Evolutionary conservation across 2,888 invertebrate genomes (phyloP).

Genomic region (Dromius quadrimaculatus): DNA sequence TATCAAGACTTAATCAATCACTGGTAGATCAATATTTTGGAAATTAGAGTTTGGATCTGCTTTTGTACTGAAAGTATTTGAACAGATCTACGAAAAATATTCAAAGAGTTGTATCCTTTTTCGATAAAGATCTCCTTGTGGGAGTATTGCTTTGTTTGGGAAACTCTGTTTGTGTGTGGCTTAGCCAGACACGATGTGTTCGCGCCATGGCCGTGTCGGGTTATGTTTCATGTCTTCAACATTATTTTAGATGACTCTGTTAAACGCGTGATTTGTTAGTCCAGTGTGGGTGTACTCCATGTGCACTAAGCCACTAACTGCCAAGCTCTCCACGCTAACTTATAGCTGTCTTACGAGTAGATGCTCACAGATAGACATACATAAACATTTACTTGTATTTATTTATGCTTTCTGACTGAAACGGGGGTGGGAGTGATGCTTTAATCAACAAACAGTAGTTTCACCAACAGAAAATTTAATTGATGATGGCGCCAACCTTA

Average conservation of each 20-base stretch:
- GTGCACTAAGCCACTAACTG: constrained; percentile 37
- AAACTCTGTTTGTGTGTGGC: neutral
- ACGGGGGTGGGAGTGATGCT: neutral
- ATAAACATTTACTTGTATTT: constrained; percentile 11
- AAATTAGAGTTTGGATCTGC: constrained; percentile 3
- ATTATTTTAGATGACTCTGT: constrained; percentile 51
- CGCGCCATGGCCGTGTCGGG: constrained; percentile 25
- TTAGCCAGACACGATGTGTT: constrained; percentile 24
- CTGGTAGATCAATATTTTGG: constrained; percentile 31
- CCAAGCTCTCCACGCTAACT: constrained; percentile 31
- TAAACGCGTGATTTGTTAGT: constrained; percentile 50
- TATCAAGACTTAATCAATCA: constrained; percentile 46
- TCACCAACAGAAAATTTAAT: neutral
- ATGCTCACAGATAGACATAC: neutral
- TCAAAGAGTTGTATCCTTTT: neutral
- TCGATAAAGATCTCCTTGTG: neutral
- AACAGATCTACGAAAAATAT: constrained; percentile 1
- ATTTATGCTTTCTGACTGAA: neutral
- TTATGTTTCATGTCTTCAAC: constrained; percentile 49
- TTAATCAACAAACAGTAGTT: neutral
- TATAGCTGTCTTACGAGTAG: constrained; percentile 15
- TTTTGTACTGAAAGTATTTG: neutral
- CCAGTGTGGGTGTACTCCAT: constrained; percentile 43
- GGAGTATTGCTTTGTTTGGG: neutral
- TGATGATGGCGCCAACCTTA: neutral